Base-by-base conservation (phyloP, 2,113 vertebrate species). In the Guaruba guarouba region DNA sequence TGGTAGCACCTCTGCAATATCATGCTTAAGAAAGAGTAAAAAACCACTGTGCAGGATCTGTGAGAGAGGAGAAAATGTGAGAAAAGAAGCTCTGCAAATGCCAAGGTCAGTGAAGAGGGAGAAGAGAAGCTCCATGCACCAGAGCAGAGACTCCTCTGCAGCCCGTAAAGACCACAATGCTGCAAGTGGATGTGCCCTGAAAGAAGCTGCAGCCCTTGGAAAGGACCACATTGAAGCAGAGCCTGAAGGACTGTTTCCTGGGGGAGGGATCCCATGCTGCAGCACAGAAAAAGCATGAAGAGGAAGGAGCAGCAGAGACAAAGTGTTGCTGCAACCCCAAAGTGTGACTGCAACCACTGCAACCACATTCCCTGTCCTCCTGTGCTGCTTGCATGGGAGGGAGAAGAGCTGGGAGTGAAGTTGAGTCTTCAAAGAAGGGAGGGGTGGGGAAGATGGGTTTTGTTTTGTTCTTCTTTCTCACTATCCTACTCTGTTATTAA, bases 321-420 rank as follows among this genome's bases (percentile, higher is more conserved):
- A 73, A 62, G 73, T 41, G 33, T 68, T 68, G 73, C 2, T 25
- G 55, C 54, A 55, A 33, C 18, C 54, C 18, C 54, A 19, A 55
- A 55, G 17, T 55, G 11, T 54, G 77, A 89, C 63, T 5, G 31
- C 20, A 76, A 35, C 13, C 31, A 33, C 33, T 59, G 55, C 55
- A 59, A n/a, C 25, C 18, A 7, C 33, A 46, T 41, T 73, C 52
- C 37, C 52, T 7, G 7, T 28, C 27, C 9, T 27, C 35, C 19
- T 23, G 9, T 3, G 2, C 29, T 57, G 18, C 49, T 61, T 0
- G 0, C 23, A 10, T 10, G 13, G 12, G 12, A 86, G 39, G 31
- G 48, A 37, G 48, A 71, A 54, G 7, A 73, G 16, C 3, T 61
- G 39, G 19, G 49, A 92, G 11, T 29, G n/a, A 93, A 90, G 35